Conservation (phyloP, 2,888 invertebrate species). For the Eretmocerus hayati region DNA sequence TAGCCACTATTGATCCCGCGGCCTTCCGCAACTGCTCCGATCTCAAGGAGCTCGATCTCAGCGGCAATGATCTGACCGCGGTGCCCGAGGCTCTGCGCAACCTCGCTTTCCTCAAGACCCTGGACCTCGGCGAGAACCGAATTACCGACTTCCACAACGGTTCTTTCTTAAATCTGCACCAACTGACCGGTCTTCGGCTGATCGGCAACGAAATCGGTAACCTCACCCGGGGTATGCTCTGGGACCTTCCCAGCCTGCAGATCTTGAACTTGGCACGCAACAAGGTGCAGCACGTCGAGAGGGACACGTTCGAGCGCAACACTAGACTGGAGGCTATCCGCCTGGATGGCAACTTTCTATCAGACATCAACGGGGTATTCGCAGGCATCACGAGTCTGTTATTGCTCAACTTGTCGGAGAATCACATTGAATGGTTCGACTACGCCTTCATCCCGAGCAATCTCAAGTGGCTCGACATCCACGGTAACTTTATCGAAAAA, state of each 20-base stretch:
- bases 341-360: conserved; percentile 79
- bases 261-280: conserved; percentile 85
- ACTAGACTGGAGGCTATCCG: conserved; percentile 77
- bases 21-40: conserved; percentile 84
- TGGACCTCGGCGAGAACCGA: conserved; percentile 89
- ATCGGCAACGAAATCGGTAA: conserved; percentile 87
- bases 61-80: conserved; percentile 74
- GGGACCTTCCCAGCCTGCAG: conserved; percentile 76
- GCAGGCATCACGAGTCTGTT: conserved; percentile 76
- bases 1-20: conserved; percentile 69
- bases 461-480: conserved; percentile 84
- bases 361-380: conserved; percentile 85
- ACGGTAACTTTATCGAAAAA: conserved; percentile 81
- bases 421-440: conserved; percentile 88
- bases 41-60: conserved; percentile 80
- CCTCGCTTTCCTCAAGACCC: conserved; percentile 73
- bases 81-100: conserved; percentile 80
- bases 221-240: conserved; percentile 77
- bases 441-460: conserved; percentile 86
- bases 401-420: conserved; percentile 84
- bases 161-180: conserved; percentile 76
- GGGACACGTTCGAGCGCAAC: conserved; percentile 77
- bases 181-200: conserved; percentile 77
- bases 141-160: conserved; percentile 77
- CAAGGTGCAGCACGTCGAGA: conserved; percentile 76